phyloP scores from a whole-genome alignment of 1,140 invertebrate genomes.

The Drosophila rhopaloa region DNA sequence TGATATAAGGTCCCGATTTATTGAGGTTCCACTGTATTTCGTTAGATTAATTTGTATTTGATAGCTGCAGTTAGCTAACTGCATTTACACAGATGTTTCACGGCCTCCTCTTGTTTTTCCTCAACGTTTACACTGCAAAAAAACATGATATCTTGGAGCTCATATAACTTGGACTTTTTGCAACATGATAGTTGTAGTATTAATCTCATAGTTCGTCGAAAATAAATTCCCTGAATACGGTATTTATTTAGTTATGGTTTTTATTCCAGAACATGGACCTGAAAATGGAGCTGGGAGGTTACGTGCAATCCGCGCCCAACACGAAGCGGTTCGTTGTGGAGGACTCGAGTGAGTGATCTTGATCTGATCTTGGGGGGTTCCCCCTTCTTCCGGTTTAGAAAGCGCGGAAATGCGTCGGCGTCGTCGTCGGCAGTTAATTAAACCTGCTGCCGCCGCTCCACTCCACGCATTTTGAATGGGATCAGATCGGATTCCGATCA shows the following conservation, averaged over 20 bases:
- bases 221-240: background rate
- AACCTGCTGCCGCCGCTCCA: slow-evolving; percentile 10
- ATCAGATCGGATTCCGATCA: slow-evolving; percentile 18
- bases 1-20: background rate
- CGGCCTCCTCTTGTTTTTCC: slow-evolving; percentile 28
- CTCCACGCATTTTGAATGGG: slow-evolving; percentile 10
- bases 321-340: slow-evolving; percentile 78
- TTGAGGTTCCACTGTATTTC: slow-evolving; percentile 10
- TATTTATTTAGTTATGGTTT: background rate
- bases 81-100: slow-evolving; percentile 63
- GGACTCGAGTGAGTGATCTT: slow-evolving; percentile 78
- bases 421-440: slow-evolving; percentile 21
- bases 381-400: slow-evolving; percentile 63
- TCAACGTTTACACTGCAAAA: background rate
- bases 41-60: slow-evolving; percentile 22
- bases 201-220: too few relatives aligned
- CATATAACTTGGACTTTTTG: background rate
- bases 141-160: background rate
- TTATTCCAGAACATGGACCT: slow-evolving; percentile 37
- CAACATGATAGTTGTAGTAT: too few relatives aligned
- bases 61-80: slow-evolving; percentile 40
- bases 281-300: slow-evolving; percentile 57
- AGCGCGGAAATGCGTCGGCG: slow-evolving; percentile 63
- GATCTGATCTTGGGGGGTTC: slow-evolving; percentile 11
- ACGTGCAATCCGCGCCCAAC: slow-evolving; percentile 60